Evolutionary conservation across 1,140 invertebrate species (phyloP).

Genomic region (Heliothis subflexa): DNA sequence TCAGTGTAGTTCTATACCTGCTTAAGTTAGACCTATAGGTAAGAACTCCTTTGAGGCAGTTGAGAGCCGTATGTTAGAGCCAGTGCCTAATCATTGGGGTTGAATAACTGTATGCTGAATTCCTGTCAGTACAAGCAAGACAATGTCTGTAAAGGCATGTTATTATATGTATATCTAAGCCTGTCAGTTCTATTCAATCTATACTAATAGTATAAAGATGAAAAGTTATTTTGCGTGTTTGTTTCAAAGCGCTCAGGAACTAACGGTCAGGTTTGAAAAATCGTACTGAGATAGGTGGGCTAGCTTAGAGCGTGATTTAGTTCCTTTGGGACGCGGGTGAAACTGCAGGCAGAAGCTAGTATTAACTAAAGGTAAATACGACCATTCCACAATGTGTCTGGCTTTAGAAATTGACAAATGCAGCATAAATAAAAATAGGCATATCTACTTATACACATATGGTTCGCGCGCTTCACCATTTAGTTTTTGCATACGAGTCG

Average conservation of each 20-base stretch:
- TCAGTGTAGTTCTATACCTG: neutral
- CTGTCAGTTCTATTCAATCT: neutral
- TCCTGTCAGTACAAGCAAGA: neutral
- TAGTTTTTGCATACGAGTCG: neutral
- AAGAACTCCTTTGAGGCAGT: conserved; percentile 16
- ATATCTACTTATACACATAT: too few relatives aligned
- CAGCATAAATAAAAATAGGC: too few relatives aligned
- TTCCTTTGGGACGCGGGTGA: too few relatives aligned
- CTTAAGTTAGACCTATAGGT: conserved; percentile 1
- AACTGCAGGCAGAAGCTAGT: too few relatives aligned
- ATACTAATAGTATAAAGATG: too few relatives aligned
- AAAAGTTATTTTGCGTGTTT: too few relatives aligned
- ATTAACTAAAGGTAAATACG: too few relatives aligned
- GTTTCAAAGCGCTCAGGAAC: too few relatives aligned
- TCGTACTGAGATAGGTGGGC: too few relatives aligned
- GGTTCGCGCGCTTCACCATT: neutral
- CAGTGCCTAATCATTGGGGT: conserved; percentile 5
- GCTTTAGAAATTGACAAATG: too few relatives aligned
- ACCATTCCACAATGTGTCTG: neutral
- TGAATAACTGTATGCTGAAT: conserved; percentile 32
- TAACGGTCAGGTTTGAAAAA: too few relatives aligned
- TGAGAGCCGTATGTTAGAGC: conserved; percentile 19
- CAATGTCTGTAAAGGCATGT: neutral
- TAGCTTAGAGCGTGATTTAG: too few relatives aligned
- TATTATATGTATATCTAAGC: neutral